Evolutionary conservation across 2,113 vertebrate species (phyloP).

Genomic region (Hippocampus barbouri): DNA sequence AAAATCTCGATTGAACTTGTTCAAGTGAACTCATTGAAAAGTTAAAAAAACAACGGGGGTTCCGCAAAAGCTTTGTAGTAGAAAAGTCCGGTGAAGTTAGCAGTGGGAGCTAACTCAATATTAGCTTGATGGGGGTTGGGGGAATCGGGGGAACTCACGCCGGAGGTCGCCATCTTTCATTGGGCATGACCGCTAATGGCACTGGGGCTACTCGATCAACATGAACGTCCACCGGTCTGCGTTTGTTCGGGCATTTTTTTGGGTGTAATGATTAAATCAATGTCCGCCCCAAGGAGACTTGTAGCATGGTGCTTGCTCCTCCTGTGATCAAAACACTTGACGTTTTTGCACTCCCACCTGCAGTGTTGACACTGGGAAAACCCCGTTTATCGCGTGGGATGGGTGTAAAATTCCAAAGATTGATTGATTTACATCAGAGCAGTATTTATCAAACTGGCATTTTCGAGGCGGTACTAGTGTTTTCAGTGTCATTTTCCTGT

Average conservation of each 20-base stretch:
- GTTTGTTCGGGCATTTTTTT: no score
- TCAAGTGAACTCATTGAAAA: background rate
- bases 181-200: conserved; percentile 17
- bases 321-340: background rate
- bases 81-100: background rate
- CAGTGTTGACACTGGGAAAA: background rate
- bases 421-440: no score
- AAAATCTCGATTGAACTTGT: background rate
- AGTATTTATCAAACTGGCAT: no score
- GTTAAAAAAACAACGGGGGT: no score
- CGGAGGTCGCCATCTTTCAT: conserved; percentile 70
- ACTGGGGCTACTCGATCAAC: background rate
- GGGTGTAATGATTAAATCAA: background rate
- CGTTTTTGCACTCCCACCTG: background rate
- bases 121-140: conserved; percentile 33
- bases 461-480: no score
- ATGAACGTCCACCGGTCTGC: no score
- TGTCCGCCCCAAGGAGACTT: background rate
- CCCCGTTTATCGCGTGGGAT: background rate
- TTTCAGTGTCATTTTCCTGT: no score
- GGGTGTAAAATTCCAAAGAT: no score
- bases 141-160: conserved; percentile 55
- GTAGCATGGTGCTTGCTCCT: background rate
- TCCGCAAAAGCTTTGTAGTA: background rate
- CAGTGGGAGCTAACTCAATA: conserved; percentile 24